These are phyloP conservation scores for Girardinus metallicus DNA, from an alignment of 2,797 vertebrate genomes.

Conservation along the genomic window DNA sequence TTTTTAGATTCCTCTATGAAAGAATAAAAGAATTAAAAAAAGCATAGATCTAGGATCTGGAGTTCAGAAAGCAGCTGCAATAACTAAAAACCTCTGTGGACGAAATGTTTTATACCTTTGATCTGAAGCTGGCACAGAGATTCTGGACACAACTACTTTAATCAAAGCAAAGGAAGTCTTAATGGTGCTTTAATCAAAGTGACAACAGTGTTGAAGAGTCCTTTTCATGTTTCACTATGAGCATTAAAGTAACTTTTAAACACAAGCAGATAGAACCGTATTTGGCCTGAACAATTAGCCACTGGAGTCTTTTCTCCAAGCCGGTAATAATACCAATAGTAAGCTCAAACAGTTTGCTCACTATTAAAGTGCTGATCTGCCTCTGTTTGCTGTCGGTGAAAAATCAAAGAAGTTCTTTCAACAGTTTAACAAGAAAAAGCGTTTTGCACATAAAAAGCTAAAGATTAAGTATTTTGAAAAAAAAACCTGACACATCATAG, in stretches of 20 bases:
- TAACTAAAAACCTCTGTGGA: not conserved
- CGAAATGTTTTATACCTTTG: not conserved
- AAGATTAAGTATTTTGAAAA: not conserved
- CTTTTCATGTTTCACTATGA: not conserved
- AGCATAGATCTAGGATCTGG: too few relatives aligned
- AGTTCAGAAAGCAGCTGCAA: not conserved
- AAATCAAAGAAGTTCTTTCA: not conserved
- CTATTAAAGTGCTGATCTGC: not conserved
- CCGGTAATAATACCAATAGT: not conserved
- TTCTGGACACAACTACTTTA: not conserved
- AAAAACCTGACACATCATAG: not conserved
- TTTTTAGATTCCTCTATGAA: not conserved
- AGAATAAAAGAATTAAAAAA: not conserved
- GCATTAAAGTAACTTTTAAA: not conserved
- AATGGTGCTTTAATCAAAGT: not conserved
- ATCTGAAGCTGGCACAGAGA: not conserved
- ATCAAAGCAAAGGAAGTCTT: not conserved
- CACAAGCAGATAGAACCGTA: accelerated
- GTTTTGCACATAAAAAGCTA: not conserved
- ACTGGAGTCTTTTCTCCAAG: not conserved
- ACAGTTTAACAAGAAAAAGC: not conserved
- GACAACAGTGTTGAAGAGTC: not conserved
- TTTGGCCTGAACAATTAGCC: not conserved
- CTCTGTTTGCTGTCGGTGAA: not conserved
- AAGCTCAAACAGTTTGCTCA: not conserved